Evolutionary conservation across 2,113 vertebrate species (phyloP), one percentile per base, ranked within the genome.

Genomic region (Acanthisitta chloris): DNA sequence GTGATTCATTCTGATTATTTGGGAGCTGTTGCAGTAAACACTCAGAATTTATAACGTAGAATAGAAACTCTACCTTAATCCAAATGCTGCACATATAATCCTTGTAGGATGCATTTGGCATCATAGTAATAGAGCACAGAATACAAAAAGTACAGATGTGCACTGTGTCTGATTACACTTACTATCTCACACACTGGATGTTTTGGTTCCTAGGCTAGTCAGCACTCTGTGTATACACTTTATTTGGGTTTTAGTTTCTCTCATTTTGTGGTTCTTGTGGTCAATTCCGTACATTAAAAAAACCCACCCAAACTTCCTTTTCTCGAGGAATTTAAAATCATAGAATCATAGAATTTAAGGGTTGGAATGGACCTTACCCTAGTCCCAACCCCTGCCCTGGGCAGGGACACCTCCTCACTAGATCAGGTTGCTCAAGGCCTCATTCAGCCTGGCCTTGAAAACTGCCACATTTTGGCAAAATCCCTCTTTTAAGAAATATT

Each of bases 191-290:
- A 77, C 45, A 5, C 66, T 62, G n/a, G 76, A 66, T 72, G 43
- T 93, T 91, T 93, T 86, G 67, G 33, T 88, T 93, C 91, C 81
- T 85, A 14, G 49, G 58, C 78, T 91, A 91, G 74, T 94, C 94
- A 90, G 78, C 74, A 85, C 67, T 46, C 66, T 72, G 38, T 69
- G 55, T 62, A 82, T 94, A 72, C 58, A 70, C 71, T 82, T 94
- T 29, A 88, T 82, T 79, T 79, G 45, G 84, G 57, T 45, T 91
- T 52, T 57, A 48, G 36, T 76, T 92, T 71, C 48, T 58, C 43
- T 70, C 10, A 21, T 61, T 61, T 88, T n/a, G n/a, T n/a, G n/a
- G n/a, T n/a, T 93, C 69, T 92, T 48, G 48, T 81, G n/a, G 10
- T 79, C 57, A 77, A 88, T 94, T 52, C 33, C 78, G 18, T 33